Evolutionary conservation across 2,113 vertebrate species (phyloP).

Genomic region (Jacana jacana): DNA sequence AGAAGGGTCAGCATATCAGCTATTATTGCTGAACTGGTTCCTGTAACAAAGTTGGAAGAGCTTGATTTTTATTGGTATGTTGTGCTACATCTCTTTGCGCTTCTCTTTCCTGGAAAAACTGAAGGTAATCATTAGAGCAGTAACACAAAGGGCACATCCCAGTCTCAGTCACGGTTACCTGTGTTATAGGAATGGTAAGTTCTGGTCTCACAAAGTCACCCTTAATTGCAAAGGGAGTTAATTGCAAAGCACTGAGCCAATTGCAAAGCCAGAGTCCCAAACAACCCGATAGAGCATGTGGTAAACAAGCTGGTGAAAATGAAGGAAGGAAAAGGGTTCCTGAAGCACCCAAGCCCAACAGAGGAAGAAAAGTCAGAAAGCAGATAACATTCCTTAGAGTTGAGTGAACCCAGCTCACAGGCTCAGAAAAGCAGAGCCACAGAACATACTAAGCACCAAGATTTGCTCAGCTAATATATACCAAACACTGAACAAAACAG

Average conservation of each 20-base stretch:
- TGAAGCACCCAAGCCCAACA: not conserved
- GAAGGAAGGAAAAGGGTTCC: not conserved
- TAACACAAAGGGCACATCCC: not conserved
- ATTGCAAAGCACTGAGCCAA: not conserved
- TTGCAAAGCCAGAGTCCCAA: not conserved
- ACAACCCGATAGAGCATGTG: not conserved
- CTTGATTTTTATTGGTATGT: not conserved
- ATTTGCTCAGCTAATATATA: not conserved
- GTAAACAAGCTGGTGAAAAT: not conserved
- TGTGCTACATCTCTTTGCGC: not conserved
- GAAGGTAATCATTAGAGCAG: not conserved
- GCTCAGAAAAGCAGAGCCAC: not conserved
- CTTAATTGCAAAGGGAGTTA: not conserved
- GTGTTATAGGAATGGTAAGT: accelerated
- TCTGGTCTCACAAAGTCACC: not conserved
- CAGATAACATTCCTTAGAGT: not conserved
- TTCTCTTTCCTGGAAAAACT: not conserved
- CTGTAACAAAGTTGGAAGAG: not conserved
- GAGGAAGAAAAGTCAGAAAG: not conserved
- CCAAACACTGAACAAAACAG: not conserved
- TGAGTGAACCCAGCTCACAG: not conserved
- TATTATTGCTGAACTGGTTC: not conserved
- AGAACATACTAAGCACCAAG: not conserved
- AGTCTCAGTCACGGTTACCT: not conserved
- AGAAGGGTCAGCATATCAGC: not conserved